Evolutionary conservation across 2,797 vertebrate species (phyloP).

Genomic region (Paedocypris micromegethes): DNA sequence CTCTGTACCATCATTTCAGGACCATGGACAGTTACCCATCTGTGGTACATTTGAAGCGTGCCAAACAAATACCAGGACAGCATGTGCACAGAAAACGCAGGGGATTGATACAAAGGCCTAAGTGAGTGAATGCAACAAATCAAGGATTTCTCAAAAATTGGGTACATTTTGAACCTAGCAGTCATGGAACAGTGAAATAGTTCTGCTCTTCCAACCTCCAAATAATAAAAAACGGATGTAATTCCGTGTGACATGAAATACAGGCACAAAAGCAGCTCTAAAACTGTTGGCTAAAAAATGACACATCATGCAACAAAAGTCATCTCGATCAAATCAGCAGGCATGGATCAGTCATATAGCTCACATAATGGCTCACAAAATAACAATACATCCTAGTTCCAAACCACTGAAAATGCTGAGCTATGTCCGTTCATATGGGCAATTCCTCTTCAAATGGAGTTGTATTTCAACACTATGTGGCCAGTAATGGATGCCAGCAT

Average conservation of each 20-base stretch:
- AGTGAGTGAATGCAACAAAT: slow-evolving; percentile 2
- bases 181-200: not conserved
- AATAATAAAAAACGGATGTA: not conserved
- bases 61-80: slow-evolving; percentile 1
- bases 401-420: slow-evolving; percentile 27
- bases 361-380: slow-evolving; percentile 7
- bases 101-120: not conserved
- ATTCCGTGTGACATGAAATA: not conserved
- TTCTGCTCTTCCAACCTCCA: not conserved
- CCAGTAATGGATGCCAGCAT: slow-evolving; percentile 28
- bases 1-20: slow-evolving; percentile 29
- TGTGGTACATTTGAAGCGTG: slow-evolving; percentile 1
- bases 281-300: slow-evolving; percentile 15
- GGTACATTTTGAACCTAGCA: slow-evolving; percentile 16
- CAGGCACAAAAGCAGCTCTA: not conserved
- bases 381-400: not conserved
- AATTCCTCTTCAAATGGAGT: slow-evolving; percentile 33
- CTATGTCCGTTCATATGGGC: slow-evolving; percentile 41
- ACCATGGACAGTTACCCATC: slow-evolving; percentile 46
- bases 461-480: slow-evolving; percentile 40
- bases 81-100: not conserved
- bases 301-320: slow-evolving; percentile 33
- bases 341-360: slow-evolving; percentile 15
- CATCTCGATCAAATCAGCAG: slow-evolving; percentile 23
- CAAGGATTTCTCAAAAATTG: slow-evolving; percentile 10